These are phyloP conservation scores for Patagioenas fasciata DNA, from an alignment of 2,113 vertebrate genomes.

Conservation along the genomic window DNA sequence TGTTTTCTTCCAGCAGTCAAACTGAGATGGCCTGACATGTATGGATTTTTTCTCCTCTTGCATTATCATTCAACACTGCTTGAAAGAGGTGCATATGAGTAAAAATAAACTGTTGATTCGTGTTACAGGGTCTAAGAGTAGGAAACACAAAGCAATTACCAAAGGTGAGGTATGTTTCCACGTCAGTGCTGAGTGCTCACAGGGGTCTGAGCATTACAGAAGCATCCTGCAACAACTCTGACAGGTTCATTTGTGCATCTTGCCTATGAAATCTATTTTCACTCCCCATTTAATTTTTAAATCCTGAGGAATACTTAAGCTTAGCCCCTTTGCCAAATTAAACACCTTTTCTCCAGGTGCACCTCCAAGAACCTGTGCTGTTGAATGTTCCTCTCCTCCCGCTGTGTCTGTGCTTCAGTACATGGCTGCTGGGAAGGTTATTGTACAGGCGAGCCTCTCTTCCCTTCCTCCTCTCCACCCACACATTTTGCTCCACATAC, in stretches of 20 bases:
- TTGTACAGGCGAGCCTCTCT: background rate
- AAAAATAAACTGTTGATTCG: background rate
- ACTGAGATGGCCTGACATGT: background rate
- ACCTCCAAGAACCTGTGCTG: background rate
- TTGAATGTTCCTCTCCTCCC: background rate
- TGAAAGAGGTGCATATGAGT: background rate
- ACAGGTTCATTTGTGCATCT: background rate
- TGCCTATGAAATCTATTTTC: background rate
- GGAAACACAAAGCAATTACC: background rate
- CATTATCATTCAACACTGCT: background rate
- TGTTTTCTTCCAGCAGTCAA: background rate
- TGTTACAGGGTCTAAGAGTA: background rate
- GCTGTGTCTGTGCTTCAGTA: accelerated
- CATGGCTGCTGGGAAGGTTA: accelerated
- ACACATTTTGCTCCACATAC: background rate
- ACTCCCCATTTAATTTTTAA: background rate
- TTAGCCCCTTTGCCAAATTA: background rate
- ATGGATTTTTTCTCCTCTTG: background rate
- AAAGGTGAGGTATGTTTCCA: background rate
- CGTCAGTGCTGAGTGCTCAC: accelerated
- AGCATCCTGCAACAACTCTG: background rate
- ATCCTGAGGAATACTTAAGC: background rate
- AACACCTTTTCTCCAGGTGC: background rate
- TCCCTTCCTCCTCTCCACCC: background rate
- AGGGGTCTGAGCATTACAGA: background rate